These are phyloP conservation scores for Caenorhabditis virilis DNA, from an alignment of 2,888 invertebrate species.

Conservation along the genomic window DNA sequence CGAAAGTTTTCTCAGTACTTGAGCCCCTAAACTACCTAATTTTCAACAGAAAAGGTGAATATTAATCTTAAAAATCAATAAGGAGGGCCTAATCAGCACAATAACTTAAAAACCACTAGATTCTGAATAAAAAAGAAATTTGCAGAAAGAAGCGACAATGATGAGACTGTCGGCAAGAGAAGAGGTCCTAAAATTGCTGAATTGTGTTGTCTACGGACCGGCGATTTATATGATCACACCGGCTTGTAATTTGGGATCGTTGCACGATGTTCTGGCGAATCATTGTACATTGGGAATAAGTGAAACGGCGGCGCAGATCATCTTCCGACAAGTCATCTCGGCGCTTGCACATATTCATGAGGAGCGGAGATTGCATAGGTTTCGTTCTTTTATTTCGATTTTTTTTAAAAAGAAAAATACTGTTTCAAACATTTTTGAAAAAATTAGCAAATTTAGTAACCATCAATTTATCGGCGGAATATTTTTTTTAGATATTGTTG, in stretches of 20 bases:
- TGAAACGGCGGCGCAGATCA: constrained; percentile 81
- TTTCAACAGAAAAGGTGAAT: no score
- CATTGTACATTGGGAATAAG: constrained; percentile 75
- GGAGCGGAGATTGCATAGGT: constrained; percentile 85
- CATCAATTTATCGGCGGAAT: no score
- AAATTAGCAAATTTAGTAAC: neutral
- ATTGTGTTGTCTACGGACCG: constrained; percentile 29
- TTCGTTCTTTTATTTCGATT: no score
- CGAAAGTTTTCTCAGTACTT: no score
- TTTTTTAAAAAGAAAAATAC: no score
- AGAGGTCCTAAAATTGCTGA: constrained; percentile 33
- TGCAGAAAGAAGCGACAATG: constrained; percentile 42
- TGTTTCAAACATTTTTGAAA: constrained; percentile 4
- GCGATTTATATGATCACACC: constrained; percentile 24
- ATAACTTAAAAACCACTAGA: no score
- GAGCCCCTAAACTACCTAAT: no score
- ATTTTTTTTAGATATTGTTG: neutral
- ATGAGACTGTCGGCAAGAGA: constrained; percentile 30
- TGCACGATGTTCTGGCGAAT: constrained; percentile 29
- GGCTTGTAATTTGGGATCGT: constrained; percentile 31
- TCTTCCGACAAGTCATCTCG: constrained; percentile 80
- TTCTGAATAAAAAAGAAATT: no score
- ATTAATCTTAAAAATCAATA: no score
- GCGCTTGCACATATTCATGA: constrained; percentile 85
- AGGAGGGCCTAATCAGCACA: no score